Base-by-base conservation (phyloP, 2,888 invertebrate genomes). In the Caradrina clavipalpis region DNA sequence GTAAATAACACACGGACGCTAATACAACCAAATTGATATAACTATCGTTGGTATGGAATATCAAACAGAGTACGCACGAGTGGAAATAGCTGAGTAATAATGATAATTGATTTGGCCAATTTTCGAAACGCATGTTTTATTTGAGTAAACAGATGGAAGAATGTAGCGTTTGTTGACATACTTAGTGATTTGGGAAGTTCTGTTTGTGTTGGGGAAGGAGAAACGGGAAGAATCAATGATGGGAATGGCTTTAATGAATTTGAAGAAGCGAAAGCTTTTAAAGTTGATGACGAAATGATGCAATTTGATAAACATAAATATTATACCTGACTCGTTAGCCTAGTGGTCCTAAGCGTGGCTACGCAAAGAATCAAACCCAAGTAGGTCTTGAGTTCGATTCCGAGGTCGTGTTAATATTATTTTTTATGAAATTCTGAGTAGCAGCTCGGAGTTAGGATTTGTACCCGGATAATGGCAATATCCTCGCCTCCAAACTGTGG, bases 11-110 rank as follows among this genome's bases (percentile, higher is more conserved):
- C 63, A 62, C 58, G 26, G 42, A 64, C 85, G 90, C 78, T 93
- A 93, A 94, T 88, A 81, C 82, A 80, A 83, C 88, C 75, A 91
- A 93, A 94, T 94, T 93, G 93, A 94, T 91, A 89, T 87, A 88
- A 90, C 90, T 86, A 91, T 87, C 84, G 89, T 81, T 86, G 82
- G 87, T 89, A 92, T 89, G 89, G 88, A 86, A 90, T 80, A 83
- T 84, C 88, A 91, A 91, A 91, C 82, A 89, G 35, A 65, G 56
- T 54, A 83, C 80, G 88, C 90, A 90, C 90, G 91, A 90, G 88
- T 84, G 70, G 79, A 82, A 84, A 81, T 80, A 86, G 79, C 66
- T 68, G 83, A 74, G 76, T 92, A 90, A 92, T 88, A 72, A 79
- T 63, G 88, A 82, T 92, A 93, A 93, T 90, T 91, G 88, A 82